Base-by-base conservation (phyloP, 2,113 vertebrate species). In the Rhinolophus ferrumequinum region DNA sequence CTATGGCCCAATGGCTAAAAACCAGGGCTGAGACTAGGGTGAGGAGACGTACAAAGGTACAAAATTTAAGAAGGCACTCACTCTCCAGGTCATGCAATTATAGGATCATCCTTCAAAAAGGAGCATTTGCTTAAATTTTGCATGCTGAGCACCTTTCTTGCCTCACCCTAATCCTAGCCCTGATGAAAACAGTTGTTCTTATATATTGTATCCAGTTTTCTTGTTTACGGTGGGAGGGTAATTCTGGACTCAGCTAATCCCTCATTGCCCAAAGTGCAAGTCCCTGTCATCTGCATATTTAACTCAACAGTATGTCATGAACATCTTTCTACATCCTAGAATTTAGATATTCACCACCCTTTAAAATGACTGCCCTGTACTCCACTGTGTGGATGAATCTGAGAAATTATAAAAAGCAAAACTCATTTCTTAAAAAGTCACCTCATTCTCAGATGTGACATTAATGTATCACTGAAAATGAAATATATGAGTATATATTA, bases 351-450 rank as follows among this genome's bases (percentile, higher is more conserved):
- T 85, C 1, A 52, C 50, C 3, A 14, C 22, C 21, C 38, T 86
- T 94, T 87, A 77, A 90, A 82, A 93, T 82, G 62, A 94, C 52
- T 95, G 24, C 67, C 22, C 67, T 18, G 11, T 33, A 67, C 69
- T 58, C 14, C 69, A 76, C 89, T 89, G 14, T 90, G 33, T 79
- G 33, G 41, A 70, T 75, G 44, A 33, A 87, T 67, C 44, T 86
- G 26, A 86, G 47, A 41, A 83, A 94, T 75, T 89, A 70, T 81
- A 30, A 56, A 81, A 90, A 56, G 33, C 56, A 64, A 60, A 92
- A 94, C 14, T 92, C 64, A 94, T 88, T 94, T 96, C 19, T 93
- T 69, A 81, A 89, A 94, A 92, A 33, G 50, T 47, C 24, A 54
- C 4, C 7, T 85, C 16, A 73, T 76, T 90, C 28, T 84, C 19